A percentile compares a stretch with the other conserved stretches of the same genome.
phyloP scores from a whole-genome alignment of 2,888 invertebrate species.

The Tetranychus truncatus region DNA sequence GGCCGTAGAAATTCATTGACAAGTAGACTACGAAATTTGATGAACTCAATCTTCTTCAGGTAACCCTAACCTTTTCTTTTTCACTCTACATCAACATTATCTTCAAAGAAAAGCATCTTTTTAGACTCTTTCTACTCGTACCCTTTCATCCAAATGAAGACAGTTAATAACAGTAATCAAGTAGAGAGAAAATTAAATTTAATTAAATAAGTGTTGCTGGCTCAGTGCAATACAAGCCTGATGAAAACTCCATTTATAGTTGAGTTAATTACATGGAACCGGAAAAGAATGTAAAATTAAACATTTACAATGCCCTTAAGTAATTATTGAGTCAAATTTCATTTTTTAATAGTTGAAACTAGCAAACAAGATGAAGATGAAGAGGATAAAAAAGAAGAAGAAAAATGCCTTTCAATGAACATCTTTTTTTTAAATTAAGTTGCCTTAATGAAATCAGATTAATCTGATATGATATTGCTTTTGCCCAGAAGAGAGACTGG shows the following conservation, averaged over 20 bases:
- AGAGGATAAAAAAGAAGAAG: background rate
- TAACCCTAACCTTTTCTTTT: slow-evolving; percentile 1
- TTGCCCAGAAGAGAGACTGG: background rate
- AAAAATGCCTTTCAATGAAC: background rate
- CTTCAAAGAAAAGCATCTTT: slow-evolving; percentile 5
- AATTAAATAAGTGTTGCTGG: too few species aligned
- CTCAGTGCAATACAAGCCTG: too few species aligned
- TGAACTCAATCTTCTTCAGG: slow-evolving; percentile 21
- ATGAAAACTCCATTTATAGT: too few species aligned
- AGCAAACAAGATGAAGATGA: background rate
- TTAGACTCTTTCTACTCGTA: background rate
- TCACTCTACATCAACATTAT: too few species aligned
- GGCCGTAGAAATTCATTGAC: slow-evolving; percentile 20
- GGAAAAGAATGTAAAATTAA: too few species aligned
- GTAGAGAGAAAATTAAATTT: too few species aligned
- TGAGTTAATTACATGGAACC: too few species aligned
- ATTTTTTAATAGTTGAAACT: too few species aligned
- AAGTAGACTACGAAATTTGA: slow-evolving; percentile 17
- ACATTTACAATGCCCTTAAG: too few species aligned
- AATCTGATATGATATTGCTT: background rate
- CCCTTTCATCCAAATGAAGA: background rate
- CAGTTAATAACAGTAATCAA: too few species aligned
- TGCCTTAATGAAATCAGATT: background rate
- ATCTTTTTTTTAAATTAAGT: background rate
- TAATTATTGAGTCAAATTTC: too few species aligned